These are phyloP conservation scores for Paramisgurnus dabryanus DNA, from an alignment of 2,113 vertebrate genomes.

Conservation along the genomic window DNA sequence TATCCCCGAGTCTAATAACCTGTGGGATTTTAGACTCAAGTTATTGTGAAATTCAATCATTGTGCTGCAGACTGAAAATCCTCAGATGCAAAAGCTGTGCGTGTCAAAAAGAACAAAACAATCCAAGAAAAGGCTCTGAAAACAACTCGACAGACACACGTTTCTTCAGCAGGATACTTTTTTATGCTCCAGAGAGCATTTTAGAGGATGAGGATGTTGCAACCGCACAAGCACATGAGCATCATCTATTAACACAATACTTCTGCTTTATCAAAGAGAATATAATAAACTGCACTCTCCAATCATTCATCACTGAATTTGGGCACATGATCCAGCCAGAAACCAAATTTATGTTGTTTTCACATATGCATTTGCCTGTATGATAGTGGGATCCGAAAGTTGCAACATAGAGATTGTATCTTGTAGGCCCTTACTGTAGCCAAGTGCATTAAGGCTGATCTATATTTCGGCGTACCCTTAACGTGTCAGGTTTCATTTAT, in stretches of 20 bases:
- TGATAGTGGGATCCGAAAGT: neutral
- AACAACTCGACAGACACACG: neutral
- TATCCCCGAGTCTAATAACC: neutral
- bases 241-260: too few species aligned
- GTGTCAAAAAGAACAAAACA: constrained; percentile 8
- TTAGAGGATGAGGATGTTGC: neutral
- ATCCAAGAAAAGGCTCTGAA: neutral
- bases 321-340: neutral
- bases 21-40: neutral
- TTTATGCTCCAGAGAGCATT: neutral
- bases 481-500: too few species aligned
- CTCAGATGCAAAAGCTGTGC: neutral
- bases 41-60: constrained; percentile 1
- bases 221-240: neutral
- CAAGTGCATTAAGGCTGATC: too few species aligned
- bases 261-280: neutral
- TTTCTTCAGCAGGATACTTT: neutral
- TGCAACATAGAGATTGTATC: neutral
- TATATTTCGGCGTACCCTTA: too few species aligned
- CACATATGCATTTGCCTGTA: too few species aligned
- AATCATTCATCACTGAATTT: constrained; percentile 1
- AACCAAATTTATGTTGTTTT: neutral
- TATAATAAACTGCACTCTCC: neutral
- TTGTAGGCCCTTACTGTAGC: neutral
- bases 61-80: neutral